These are phyloP conservation scores for Gila robusta DNA, from an alignment of 2,797 vertebrate species.

Conservation along the genomic window DNA sequence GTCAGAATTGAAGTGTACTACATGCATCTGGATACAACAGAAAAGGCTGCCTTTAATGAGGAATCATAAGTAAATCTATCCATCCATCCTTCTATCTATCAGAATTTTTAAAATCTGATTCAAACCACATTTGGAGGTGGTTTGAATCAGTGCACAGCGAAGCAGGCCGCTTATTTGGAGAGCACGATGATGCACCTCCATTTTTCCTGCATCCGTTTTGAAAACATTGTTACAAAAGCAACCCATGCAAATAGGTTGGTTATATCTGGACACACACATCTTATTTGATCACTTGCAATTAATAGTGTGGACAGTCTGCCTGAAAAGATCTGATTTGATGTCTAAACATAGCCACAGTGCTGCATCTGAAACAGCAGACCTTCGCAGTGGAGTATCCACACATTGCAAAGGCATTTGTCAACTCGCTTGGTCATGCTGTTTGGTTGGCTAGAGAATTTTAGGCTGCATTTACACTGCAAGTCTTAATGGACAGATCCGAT, in stretches of 20 bases:
- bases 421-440: neutral
- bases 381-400: neutral
- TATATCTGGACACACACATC: neutral
- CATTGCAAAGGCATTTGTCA: neutral
- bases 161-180: too few species aligned
- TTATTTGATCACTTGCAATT: neutral
- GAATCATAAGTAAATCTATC: neutral
- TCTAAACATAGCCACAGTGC: neutral
- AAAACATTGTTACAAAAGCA: neutral
- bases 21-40: constrained; percentile 85
- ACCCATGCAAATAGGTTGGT: neutral
- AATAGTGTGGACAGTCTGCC: neutral
- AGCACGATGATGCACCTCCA: too few species aligned
- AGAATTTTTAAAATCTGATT: too few species aligned
- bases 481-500: too few species aligned
- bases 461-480: neutral
- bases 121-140: too few species aligned
- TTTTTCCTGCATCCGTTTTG: neutral
- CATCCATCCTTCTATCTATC: neutral
- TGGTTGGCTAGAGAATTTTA: neutral
- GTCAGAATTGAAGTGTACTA: constrained; percentile 96
- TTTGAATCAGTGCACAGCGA: too few species aligned
- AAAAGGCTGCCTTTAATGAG: neutral
- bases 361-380: neutral
- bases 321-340: neutral